Evolutionary conservation across 2,113 vertebrate genomes (phyloP).

Genomic region (Actenoides hombroni): DNA sequence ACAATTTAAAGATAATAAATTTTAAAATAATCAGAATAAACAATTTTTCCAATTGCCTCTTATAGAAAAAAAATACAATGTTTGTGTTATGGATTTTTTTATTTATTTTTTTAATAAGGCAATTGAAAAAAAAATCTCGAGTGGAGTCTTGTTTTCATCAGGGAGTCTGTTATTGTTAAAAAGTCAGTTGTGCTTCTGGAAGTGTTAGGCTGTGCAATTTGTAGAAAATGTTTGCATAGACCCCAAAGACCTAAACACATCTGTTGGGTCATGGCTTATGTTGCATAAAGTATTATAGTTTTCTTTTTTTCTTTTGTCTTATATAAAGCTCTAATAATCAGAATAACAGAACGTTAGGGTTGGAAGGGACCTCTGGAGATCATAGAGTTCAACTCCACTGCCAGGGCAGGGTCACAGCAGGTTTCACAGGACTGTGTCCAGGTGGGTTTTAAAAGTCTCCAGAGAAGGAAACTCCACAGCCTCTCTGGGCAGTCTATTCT

Average conservation of each 20-base stretch:
- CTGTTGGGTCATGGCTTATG: neutral
- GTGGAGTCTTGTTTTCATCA: neutral
- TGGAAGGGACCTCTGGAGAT: no score
- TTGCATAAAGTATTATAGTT: accelerated
- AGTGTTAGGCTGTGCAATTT: neutral
- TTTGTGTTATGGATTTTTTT: neutral
- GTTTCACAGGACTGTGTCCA: no score
- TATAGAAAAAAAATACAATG: neutral
- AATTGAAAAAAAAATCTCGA: neutral
- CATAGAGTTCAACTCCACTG: no score
- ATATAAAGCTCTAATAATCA: neutral
- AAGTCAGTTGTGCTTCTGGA: neutral
- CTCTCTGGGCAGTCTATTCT: no score
- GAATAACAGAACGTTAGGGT: no score
- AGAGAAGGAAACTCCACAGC: no score
- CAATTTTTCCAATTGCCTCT: neutral
- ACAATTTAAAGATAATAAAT: neutral
- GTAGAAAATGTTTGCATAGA: neutral
- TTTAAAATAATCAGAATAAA: neutral
- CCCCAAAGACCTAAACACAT: neutral
- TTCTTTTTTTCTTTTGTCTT: neutral
- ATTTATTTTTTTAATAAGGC: neutral
- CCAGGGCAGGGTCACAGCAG: no score
- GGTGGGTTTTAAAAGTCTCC: no score
- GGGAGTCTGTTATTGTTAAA: neutral